Evolutionary conservation across 1,140 invertebrate genomes (phyloP).

Genomic region (Anagrus nilaparvatae): DNA sequence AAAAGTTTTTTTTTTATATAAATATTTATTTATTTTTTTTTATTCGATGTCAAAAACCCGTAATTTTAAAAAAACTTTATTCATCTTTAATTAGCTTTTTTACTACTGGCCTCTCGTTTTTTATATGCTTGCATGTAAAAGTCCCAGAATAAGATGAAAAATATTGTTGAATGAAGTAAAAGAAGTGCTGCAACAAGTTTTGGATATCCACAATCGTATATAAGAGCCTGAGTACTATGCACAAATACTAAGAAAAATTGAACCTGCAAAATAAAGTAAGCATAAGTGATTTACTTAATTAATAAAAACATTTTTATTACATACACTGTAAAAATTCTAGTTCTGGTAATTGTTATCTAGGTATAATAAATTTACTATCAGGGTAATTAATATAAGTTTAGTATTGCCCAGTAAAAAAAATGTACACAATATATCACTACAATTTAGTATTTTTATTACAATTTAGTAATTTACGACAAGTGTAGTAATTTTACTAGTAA

Average conservation of each 20-base stretch:
- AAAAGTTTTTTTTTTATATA: too few relatives aligned
- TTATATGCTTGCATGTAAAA: constrained; percentile 80
- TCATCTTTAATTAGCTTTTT: constrained; percentile 1
- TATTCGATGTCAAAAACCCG: too few relatives aligned
- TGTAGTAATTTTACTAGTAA: constrained; percentile 7
- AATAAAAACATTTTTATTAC: too few relatives aligned
- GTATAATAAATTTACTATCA: constrained; percentile 1
- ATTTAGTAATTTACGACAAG: too few relatives aligned
- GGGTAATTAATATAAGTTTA: too few relatives aligned
- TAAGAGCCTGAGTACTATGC: constrained; percentile 63
- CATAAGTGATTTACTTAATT: not conserved
- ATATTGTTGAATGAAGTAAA: constrained; percentile 79
- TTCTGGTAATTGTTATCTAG: constrained; percentile 13
- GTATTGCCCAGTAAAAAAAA: too few relatives aligned
- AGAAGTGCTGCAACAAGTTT: constrained; percentile 64
- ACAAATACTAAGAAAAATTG: constrained; percentile 70
- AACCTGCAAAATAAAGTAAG: constrained; percentile 41
- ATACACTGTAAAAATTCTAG: constrained; percentile 13
- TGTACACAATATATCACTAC: too few relatives aligned
- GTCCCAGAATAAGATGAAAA: constrained; percentile 82
- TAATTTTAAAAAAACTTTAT: not conserved
- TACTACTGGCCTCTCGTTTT: constrained; percentile 17
- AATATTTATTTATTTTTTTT: too few relatives aligned
- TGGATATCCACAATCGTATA: constrained; percentile 66
- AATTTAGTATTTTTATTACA: not conserved